phyloP scores from a whole-genome alignment of 2,797 vertebrate genomes.

The Florisuga fusca region DNA sequence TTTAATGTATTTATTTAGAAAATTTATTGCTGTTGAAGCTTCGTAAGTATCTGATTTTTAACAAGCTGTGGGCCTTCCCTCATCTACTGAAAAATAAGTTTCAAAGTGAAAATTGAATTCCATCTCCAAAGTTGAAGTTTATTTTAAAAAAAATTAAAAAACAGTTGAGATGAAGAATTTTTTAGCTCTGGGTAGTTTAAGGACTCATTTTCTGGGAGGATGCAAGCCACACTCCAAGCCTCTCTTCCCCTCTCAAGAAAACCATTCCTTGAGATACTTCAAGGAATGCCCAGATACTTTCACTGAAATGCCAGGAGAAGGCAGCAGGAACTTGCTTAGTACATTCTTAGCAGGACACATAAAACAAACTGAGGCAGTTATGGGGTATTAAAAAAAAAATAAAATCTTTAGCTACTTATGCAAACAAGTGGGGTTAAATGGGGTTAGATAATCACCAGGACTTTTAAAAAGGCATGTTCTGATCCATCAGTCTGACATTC shows the following conservation, averaged over 20 bases:
- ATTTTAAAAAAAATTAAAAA: not conserved
- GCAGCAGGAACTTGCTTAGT: not conserved
- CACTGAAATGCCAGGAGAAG: not conserved
- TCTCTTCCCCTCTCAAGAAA: not conserved
- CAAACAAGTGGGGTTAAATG: not conserved
- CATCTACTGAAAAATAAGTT: not conserved
- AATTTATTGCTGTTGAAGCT: not conserved
- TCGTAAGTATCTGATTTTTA: not conserved
- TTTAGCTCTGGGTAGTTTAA: not conserved
- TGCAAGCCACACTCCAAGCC: not conserved
- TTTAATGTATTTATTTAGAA: not conserved
- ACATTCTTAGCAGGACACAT: not conserved
- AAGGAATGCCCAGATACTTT: too few species aligned
- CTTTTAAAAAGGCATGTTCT: not conserved
- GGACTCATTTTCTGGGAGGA: not conserved
- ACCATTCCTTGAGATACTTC: too few species aligned
- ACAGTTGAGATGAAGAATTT: not conserved
- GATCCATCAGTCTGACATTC: not conserved
- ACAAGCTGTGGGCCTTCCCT: not conserved
- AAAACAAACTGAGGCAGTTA: not conserved
- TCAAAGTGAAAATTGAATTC: not conserved
- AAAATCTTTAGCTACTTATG: not conserved
- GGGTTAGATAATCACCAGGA: not conserved
- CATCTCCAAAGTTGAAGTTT: not conserved
- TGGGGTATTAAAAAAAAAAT: not conserved